These are phyloP conservation scores for Marmota monax DNA, from an alignment of 2,113 vertebrate genomes.

Conservation along the genomic window DNA sequence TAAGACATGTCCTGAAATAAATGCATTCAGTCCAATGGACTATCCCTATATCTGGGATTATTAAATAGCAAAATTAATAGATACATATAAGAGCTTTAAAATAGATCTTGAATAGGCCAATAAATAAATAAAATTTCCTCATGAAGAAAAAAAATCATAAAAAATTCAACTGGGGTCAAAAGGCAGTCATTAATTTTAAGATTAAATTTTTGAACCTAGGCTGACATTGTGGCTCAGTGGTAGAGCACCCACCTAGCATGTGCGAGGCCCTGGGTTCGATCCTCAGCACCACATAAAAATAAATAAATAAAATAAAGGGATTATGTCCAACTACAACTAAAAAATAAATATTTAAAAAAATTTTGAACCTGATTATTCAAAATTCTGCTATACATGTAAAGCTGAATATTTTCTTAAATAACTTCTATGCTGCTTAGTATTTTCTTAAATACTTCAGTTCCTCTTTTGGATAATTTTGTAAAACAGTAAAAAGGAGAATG, in stretches of 20 bases:
- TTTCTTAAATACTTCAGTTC: slow-evolving; percentile 50
- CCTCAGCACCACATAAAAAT: too few species aligned
- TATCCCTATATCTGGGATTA: not conserved
- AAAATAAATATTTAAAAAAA: too few species aligned
- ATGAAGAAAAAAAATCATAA: not conserved
- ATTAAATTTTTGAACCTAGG: not conserved
- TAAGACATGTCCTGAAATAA: slow-evolving; percentile 41
- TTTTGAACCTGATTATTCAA: slow-evolving; percentile 27
- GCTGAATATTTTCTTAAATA: slow-evolving; percentile 46
- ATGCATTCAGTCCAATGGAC: not conserved
- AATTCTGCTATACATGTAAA: slow-evolving; percentile 39
- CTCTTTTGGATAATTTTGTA: slow-evolving; percentile 31
- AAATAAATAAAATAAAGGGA: too few species aligned
- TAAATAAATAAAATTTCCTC: slow-evolving; percentile 41
- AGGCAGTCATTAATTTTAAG: slow-evolving; percentile 5
- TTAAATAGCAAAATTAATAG: slow-evolving; percentile 51
- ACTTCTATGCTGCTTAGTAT: not conserved
- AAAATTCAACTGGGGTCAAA: not conserved
- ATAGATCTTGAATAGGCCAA: not conserved
- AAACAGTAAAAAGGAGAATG: not conserved
- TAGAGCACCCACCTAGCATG: too few species aligned
- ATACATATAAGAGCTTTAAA: slow-evolving; percentile 30
- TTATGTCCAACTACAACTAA: too few species aligned
- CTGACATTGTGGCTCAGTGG: too few species aligned
- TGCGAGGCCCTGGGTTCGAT: too few species aligned